A percentile compares a stretch with the other conserved stretches of the same genome.
Conservation (phyloP, 2,797 vertebrate species). For the Perodicticus potto region DNA sequence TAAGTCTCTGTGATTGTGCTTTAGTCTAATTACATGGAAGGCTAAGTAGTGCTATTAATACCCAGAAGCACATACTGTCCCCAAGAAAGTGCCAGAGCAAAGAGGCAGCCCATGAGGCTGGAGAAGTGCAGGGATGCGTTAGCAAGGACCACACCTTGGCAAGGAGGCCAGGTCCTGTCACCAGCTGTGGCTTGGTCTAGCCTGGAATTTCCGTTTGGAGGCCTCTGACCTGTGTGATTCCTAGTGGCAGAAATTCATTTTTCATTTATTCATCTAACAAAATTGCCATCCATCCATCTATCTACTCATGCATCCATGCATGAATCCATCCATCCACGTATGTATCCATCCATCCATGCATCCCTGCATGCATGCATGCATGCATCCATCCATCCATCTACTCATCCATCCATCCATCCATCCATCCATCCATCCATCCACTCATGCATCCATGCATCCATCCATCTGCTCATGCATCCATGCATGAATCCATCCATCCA, state of each 20-base stretch:
- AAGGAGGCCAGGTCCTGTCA: no score
- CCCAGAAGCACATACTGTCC: background rate
- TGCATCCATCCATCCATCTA: background rate
- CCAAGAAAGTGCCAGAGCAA: background rate
- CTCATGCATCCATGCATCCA: no score
- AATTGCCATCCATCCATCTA: background rate
- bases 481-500: background rate
- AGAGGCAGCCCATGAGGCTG: background rate
- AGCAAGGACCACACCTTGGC: no score
- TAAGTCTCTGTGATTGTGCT: slow-evolving; percentile 44
- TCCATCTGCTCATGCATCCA: background rate
- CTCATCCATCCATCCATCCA: no score
- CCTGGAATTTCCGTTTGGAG: background rate
- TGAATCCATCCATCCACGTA: no score
- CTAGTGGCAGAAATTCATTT: background rate
- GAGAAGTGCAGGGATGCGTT: fast-evolving
- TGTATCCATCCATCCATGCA: background rate
- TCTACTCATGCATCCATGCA: no score
- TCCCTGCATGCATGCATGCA: background rate
- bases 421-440: no score
- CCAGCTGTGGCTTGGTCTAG: fast-evolving
- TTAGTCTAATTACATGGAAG: slow-evolving; percentile 58
- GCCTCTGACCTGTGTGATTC: background rate
- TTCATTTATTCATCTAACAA: background rate
- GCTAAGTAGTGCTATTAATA: slow-evolving; percentile 67